A percentile compares a stretch with the other conserved stretches of the same genome.
phyloP scores from a whole-genome alignment of 2,797 vertebrate species.

The Rhinogobio ventralis region DNA sequence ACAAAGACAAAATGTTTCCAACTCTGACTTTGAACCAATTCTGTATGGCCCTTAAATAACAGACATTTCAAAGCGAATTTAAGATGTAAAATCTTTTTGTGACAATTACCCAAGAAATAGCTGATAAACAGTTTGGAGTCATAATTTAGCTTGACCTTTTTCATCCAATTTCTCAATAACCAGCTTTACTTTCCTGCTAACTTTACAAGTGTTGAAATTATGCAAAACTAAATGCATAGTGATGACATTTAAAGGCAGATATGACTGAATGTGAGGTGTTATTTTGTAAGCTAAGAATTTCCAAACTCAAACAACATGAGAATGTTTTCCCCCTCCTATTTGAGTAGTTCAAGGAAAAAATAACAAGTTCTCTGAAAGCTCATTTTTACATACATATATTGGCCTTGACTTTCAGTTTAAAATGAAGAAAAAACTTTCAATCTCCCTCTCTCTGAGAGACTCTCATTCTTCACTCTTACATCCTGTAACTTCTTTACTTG shows the following conservation, averaged over 20 bases:
- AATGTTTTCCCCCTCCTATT: background rate
- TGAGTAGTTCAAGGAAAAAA: slow-evolving; percentile 10
- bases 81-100: background rate
- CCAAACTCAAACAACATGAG: background rate
- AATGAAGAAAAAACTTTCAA: background rate
- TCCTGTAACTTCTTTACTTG: background rate
- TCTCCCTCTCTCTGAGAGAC: background rate
- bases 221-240: slow-evolving; percentile 5
- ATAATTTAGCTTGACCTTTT: slow-evolving; percentile 37
- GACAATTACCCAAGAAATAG: background rate
- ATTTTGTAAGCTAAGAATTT: slow-evolving; percentile 17
- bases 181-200: background rate
- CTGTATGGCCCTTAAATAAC: background rate
- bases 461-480: background rate
- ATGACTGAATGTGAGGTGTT: background rate
- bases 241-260: slow-evolving; percentile 36
- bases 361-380: slow-evolving; percentile 20
- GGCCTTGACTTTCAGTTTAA: slow-evolving; percentile 8
- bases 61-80: background rate
- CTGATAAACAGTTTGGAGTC: slow-evolving; percentile 34
- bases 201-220: slow-evolving; percentile 2
- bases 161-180: background rate
- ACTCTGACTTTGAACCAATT: too few species aligned
- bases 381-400: slow-evolving; percentile 6
- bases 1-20: too few species aligned